Evolutionary conservation across 1,140 invertebrate genomes (phyloP), one percentile per base, ranked within the genome.

Genomic region (Drosophila orena): DNA sequence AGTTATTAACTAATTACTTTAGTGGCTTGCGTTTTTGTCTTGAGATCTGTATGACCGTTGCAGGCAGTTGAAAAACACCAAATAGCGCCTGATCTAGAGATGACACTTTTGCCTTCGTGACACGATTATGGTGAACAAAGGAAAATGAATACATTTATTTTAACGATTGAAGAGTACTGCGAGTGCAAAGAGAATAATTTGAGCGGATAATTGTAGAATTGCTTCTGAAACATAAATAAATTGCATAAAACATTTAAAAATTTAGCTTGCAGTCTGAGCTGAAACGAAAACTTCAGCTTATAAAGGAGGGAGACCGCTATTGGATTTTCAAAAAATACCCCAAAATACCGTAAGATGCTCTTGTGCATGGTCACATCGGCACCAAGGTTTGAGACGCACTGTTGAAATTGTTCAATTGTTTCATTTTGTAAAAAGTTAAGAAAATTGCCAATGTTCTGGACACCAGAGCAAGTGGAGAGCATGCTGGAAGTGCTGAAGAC

Each of bases 401-500:
- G 49, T 20, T 35, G 34, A 52, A 52, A 14, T 52, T 35, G 49
- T 52, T 52, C 15, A 52, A 52, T 52, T 52, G 49, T 17, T 50
- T 30, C 49, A 50, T 35, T 50, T 50, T 34, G 49, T 52, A 35
- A 35, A 49, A 64, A 38, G 46, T 57, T 35, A 71, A 55, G 68
- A 59, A 62, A 62, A 64, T 56, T 30, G 27, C 42, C 62, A 76
- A 80, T 85, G 80, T 59, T 60, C 56, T 85, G 77, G 79, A 71
- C 83, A 20, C 40, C 70, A 22, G 84, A 86, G 38, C 72, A 84
- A 60, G 84, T 92, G 12, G 68, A 72, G 64, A 77, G 83, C 56
- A 79, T 92, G 61, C 43, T 92, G 38, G 64, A 77, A 50, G 84
- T 91, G 38, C 72, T 92, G 14, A 92, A 91, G 53, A 79, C 76